Evolutionary conservation across 2,888 invertebrate species (phyloP).

Genomic region (Chymomyza fuscimana): DNA sequence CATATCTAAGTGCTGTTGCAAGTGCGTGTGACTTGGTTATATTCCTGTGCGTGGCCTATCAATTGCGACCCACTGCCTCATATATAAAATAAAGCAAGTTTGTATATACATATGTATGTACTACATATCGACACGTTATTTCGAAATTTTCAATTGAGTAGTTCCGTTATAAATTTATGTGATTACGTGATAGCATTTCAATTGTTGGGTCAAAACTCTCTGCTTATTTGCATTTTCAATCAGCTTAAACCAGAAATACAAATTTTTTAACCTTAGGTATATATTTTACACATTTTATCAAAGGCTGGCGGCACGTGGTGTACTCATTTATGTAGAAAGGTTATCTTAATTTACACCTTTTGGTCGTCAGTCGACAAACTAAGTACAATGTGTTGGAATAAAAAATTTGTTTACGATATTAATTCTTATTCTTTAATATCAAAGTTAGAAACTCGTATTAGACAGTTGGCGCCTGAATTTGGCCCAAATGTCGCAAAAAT

Average conservation of each 20-base stretch:
- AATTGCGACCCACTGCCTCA: slow-evolving; percentile 61
- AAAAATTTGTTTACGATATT: background rate
- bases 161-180: slow-evolving; percentile 35
- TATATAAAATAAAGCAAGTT: background rate
- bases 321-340: background rate
- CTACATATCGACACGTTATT: slow-evolving; percentile 9
- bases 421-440: too few species aligned
- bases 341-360: background rate
- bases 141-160: slow-evolving; percentile 31
- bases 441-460: too few species aligned
- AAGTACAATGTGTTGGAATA: background rate
- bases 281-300: background rate
- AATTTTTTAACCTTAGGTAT: background rate
- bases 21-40: slow-evolving; percentile 24
- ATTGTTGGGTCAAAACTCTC: background rate
- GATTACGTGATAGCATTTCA: slow-evolving; percentile 43
- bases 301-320: background rate
- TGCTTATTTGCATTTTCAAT: background rate
- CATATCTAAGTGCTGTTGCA: background rate
- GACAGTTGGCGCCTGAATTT: too few species aligned
- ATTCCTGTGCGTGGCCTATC: slow-evolving; percentile 61
- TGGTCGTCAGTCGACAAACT: background rate
- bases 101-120: too few species aligned
- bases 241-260: background rate
- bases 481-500: too few species aligned